These are phyloP conservation scores for Boloria euphrosyne DNA, from an alignment of 2,888 invertebrate species.

Conservation along the genomic window DNA sequence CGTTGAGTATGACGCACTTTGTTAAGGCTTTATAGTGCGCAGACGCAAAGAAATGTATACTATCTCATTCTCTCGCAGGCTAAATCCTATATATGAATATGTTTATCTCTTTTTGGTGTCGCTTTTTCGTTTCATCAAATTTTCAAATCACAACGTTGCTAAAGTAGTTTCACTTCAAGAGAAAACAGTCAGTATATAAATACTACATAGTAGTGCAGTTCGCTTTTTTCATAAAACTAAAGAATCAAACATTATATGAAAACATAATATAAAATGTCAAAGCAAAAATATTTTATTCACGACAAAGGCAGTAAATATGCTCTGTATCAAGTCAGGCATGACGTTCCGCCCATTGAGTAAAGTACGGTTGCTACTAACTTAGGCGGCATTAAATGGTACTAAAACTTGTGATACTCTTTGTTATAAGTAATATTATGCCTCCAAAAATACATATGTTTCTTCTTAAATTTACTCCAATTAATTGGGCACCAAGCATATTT, in stretches of 20 bases:
- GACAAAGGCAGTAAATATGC: conserved; percentile 35
- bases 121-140: too few relatives aligned
- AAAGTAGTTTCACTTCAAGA: too few relatives aligned
- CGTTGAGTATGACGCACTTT: too few relatives aligned
- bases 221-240: neutral
- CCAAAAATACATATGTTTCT: neutral
- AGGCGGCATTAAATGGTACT: conserved; percentile 16
- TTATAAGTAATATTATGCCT: conserved; percentile 9
- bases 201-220: too few relatives aligned
- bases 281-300: conserved; percentile 28
- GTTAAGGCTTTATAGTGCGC: too few relatives aligned
- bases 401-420: conserved; percentile 18
- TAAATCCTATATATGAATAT: too few relatives aligned
- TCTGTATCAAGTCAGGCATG: conserved; percentile 30
- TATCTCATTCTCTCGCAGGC: too few relatives aligned
- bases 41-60: too few relatives aligned
- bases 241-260: conserved; percentile 16
- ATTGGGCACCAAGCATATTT: too few relatives aligned
- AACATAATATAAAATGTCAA: conserved; percentile 26
- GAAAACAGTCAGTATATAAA: too few relatives aligned
- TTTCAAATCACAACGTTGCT: too few relatives aligned
- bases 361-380: conserved; percentile 25
- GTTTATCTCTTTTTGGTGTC: too few relatives aligned
- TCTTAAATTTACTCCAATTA: neutral
- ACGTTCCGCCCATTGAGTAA: conserved; percentile 30